Conservation (phyloP, 2,888 invertebrate genomes). For the Tethea ocularis region DNA sequence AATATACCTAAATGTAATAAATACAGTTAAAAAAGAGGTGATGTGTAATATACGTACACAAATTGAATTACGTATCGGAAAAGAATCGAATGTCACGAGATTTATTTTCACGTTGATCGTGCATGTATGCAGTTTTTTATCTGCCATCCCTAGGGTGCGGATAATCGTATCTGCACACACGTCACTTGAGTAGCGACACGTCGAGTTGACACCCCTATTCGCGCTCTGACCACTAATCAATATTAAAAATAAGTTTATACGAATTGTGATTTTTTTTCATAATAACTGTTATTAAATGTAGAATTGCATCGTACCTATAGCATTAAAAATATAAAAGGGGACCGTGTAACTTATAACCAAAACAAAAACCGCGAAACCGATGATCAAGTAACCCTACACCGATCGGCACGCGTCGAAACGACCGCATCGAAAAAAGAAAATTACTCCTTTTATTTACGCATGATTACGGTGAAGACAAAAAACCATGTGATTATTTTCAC, state of each 20-base stretch:
- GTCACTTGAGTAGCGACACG: constrained; percentile 62
- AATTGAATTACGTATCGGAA: background rate
- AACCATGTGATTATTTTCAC: constrained; percentile 60
- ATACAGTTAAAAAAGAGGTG: background rate
- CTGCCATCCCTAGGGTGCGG: constrained; percentile 52
- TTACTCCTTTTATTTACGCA: constrained; percentile 51
- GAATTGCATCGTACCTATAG: constrained; percentile 36
- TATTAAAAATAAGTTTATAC: constrained; percentile 13
- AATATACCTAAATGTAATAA: background rate
- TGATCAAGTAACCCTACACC: constrained; percentile 57
- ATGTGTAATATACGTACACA: background rate
- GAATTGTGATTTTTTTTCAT: constrained; percentile 20
- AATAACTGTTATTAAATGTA: constrained; percentile 42
- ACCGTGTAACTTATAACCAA: constrained; percentile 71
- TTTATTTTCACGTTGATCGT: constrained; percentile 38
- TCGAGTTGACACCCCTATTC: constrained; percentile 58
- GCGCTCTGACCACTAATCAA: constrained; percentile 67
- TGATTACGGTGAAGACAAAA: constrained; percentile 53
- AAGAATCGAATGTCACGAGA: constrained; percentile 37
- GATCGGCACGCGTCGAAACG: constrained; percentile 50
- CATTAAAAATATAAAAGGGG: constrained; percentile 26
- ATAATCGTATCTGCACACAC: constrained; percentile 78
- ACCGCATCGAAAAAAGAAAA: constrained; percentile 49
- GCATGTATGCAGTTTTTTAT: constrained; percentile 53
- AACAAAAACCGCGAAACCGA: constrained; percentile 64